Evolutionary conservation across 2,113 vertebrate species (phyloP), one percentile per base, ranked within the genome.

Genomic region (Copsychus sechellarum): DNA sequence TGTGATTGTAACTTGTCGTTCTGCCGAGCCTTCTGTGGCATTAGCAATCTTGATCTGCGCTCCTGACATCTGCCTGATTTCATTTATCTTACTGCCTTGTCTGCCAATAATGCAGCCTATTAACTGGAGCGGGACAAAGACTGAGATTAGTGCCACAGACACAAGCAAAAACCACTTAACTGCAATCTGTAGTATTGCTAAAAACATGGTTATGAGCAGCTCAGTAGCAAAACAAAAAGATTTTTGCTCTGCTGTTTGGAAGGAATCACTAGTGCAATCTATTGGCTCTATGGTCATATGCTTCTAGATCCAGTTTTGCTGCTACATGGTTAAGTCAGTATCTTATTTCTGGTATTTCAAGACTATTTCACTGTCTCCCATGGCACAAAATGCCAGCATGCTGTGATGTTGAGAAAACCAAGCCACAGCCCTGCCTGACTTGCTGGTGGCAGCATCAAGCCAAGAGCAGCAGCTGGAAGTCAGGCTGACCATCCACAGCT

Each of bases 31-130:
- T 98, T 99, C 99, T 97, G 98, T 98, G 93, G 99, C 98, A 86
- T 99, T 99, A 96, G 98, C 98, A 97, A 99, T 99, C 98, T 99
- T 99, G 98, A 99, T 99, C 98, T 99, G 99, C 47, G 99, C 99
- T 97, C 99, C 99, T 95, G 99, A 99, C 98, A 99, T 99, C 98
- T 99, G 99, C 96, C 99, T 99, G 96, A 99, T 99, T 98, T 99
- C 99, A 98, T 99, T 99, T 98, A 99, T 99, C 98, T 99, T 99
- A 96, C 98, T 99, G 98, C 99, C 99, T 98, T 99, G 99, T 98
- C 99, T 98, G 97, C 99, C 99, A 98, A 99, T 99, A 98, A 99
- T 99, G 98, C 99, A 99, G 97, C 99, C 99, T 98, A 99, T 99
- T 98, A 99, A 98, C 99, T 99, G 96, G 93, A 97, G 88, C 7